phyloP scores from a whole-genome alignment of 2,113 vertebrate genomes.

The Thomomys bottae region DNA sequence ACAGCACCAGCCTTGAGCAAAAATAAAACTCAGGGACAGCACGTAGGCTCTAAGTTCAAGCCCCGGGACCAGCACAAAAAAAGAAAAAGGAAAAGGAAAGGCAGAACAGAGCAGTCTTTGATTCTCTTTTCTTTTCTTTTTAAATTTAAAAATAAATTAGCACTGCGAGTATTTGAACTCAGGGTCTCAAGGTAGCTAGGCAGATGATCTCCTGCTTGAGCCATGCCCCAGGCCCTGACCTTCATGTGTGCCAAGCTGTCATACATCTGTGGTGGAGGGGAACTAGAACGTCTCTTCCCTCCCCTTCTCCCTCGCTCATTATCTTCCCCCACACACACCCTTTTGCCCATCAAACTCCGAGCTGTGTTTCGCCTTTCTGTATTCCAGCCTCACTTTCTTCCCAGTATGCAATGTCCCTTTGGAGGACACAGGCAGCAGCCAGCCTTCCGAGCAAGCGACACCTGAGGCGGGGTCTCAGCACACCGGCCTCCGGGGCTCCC shows the following conservation, averaged over 20 bases:
- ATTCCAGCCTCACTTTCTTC: background rate
- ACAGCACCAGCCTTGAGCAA: too few relatives aligned
- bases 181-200: too few relatives aligned
- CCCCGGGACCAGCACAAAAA: background rate
- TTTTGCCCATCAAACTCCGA: background rate
- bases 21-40: too few relatives aligned
- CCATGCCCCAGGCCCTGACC: too few relatives aligned
- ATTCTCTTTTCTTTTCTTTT: background rate
- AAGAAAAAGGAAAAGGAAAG: background rate
- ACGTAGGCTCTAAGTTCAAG: too few relatives aligned
- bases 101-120: background rate
- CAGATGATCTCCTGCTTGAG: too few relatives aligned
- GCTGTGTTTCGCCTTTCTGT: background rate
- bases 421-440: background rate
- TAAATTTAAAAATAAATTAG: too few relatives aligned
- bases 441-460: background rate
- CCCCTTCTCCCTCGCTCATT: background rate
- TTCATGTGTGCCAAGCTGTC: too few relatives aligned
- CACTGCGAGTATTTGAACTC: too few relatives aligned
- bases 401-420: background rate
- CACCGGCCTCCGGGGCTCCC: background rate
- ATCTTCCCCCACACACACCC: background rate
- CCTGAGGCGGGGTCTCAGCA: background rate
- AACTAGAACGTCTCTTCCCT: background rate
- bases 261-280: background rate